Conservation (phyloP, 37 sponge, comb jelly and placozoan genomes). For the Diacarnus erythraeanus region DNA sequence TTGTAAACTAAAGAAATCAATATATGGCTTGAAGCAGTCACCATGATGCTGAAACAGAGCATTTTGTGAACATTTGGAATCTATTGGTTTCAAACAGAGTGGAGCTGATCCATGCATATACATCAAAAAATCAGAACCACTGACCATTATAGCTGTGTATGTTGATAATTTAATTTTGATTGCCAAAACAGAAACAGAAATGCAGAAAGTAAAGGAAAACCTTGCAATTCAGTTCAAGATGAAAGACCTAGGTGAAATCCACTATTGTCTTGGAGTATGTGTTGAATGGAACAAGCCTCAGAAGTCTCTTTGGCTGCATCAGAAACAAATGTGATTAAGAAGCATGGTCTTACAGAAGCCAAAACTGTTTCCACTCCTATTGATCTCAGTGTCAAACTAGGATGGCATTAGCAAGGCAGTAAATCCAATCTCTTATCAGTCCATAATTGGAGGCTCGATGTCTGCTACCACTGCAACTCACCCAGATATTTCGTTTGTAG, state of each 20-base stretch:
- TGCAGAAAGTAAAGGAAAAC: slow-evolving; percentile 24
- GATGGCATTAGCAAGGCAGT: slow-evolving; percentile 59
- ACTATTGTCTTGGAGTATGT: slow-evolving; percentile 54
- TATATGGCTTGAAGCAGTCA: slow-evolving; percentile 52
- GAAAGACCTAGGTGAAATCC: slow-evolving; percentile 56
- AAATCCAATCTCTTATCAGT: slow-evolving; percentile 45
- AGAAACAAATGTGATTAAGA: slow-evolving; percentile 39
- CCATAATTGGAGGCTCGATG: slow-evolving; percentile 60
- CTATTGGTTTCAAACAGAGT: slow-evolving; percentile 22
- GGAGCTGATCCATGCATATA: slow-evolving; percentile 52
- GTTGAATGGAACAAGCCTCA: slow-evolving; percentile 19
- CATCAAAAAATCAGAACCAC: not conserved
- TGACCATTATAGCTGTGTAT: slow-evolving; percentile 45
- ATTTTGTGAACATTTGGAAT: not conserved
- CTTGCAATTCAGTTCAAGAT: slow-evolving; percentile 33
- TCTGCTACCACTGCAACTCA: slow-evolving; percentile 35
- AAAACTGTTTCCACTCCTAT: slow-evolving; percentile 42
- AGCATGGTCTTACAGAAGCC: slow-evolving; percentile 38
- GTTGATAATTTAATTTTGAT: slow-evolving; percentile 47
- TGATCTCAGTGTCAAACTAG: slow-evolving; percentile 29
- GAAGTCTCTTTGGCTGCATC: slow-evolving; percentile 30
- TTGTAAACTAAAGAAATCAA: slow-evolving; percentile 36
- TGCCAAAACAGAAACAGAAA: slow-evolving; percentile 24
- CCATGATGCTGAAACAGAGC: slow-evolving; percentile 38
- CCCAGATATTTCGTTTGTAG: slow-evolving; percentile 59